These are phyloP conservation scores for Sesia bembeciformis DNA, from an alignment of 2,888 invertebrate species.

Conservation along the genomic window DNA sequence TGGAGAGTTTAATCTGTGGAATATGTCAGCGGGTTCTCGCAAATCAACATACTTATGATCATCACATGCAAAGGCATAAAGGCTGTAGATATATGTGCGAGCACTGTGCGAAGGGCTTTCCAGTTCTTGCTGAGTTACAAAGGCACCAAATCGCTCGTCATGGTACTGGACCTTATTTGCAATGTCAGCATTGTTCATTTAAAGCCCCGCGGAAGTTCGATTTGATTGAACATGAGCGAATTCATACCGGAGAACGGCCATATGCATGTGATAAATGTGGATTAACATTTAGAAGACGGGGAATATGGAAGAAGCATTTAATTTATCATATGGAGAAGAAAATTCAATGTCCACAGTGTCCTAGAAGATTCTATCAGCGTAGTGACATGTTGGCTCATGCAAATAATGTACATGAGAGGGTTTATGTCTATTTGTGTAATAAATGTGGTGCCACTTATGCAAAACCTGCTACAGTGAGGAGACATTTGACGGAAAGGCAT, in stretches of 20 bases:
- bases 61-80: slow-evolving; percentile 53
- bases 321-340: slow-evolving; percentile 51
- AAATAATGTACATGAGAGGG: slow-evolving; percentile 48
- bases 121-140: slow-evolving; percentile 30
- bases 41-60: slow-evolving; percentile 33
- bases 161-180: slow-evolving; percentile 37
- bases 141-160: slow-evolving; percentile 43
- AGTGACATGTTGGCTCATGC: slow-evolving; percentile 43
- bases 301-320: slow-evolving; percentile 55
- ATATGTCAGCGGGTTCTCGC: slow-evolving; percentile 42
- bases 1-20: slow-evolving; percentile 23
- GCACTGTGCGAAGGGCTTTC: slow-evolving; percentile 51
- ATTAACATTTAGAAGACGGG: slow-evolving; percentile 47
- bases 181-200: slow-evolving; percentile 46
- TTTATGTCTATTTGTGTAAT: slow-evolving; percentile 44
- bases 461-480: slow-evolving; percentile 40
- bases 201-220: slow-evolving; percentile 42
- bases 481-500: slow-evolving; percentile 48
- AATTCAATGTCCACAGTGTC: slow-evolving; percentile 44
- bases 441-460: slow-evolving; percentile 50
- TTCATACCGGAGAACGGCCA: slow-evolving; percentile 58
- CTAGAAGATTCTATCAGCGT: slow-evolving; percentile 38
- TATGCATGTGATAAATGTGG: slow-evolving; percentile 61
- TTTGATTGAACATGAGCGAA: slow-evolving; percentile 45
- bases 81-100: slow-evolving; percentile 51